phyloP scores from a whole-genome alignment of 2,888 invertebrate species.

The Rutpela maculata region DNA sequence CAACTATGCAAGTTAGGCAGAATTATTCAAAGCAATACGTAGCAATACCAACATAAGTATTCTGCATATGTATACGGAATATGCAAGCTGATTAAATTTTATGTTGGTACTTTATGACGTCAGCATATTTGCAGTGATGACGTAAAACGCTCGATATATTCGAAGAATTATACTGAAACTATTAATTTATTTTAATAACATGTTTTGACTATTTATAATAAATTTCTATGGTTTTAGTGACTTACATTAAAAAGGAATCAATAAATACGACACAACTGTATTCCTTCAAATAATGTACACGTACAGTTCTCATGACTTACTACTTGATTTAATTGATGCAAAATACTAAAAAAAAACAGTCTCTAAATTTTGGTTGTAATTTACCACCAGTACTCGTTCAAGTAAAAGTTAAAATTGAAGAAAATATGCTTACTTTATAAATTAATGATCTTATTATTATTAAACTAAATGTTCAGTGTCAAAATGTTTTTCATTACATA shows the following conservation, averaged over 20 bases:
- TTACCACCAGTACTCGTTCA: not conserved
- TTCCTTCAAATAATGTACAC: no score
- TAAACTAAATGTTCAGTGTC: not conserved
- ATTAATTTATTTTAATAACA: no score
- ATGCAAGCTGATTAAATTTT: no score
- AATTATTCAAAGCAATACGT: no score
- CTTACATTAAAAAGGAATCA: not conserved
- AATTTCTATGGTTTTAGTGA: not conserved
- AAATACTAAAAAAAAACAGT: not conserved
- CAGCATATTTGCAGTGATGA: no score
- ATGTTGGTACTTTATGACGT: no score
- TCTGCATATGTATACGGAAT: no score
- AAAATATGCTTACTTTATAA: not conserved
- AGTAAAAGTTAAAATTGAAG: not conserved
- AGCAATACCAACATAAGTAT: no score
- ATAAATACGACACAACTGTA: no score
- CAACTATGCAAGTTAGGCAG: no score
- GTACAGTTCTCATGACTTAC: not conserved
- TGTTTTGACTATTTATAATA: not conserved
- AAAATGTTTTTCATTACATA: not conserved
- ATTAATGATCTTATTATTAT: not conserved
- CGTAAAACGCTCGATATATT: no score
- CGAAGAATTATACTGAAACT: no score
- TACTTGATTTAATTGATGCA: not conserved
- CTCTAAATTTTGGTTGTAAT: not conserved